These are phyloP conservation scores for Macropis europaea DNA, from an alignment of 2,888 invertebrate genomes.

Conservation along the genomic window DNA sequence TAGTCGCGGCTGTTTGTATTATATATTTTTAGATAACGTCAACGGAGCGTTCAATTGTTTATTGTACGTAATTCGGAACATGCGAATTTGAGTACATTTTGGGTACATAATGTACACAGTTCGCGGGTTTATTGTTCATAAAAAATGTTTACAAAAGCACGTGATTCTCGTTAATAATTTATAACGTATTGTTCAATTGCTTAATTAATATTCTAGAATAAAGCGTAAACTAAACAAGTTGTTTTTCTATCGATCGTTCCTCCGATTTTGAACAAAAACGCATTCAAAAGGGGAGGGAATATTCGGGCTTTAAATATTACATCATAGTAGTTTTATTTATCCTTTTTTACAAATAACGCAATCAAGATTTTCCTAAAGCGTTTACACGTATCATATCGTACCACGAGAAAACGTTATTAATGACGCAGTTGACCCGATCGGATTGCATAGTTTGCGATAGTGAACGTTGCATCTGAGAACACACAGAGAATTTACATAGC, in stretches of 20 bases:
- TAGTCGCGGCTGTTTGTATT: not conserved
- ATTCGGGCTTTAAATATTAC: slow-evolving; percentile 38
- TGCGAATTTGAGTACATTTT: slow-evolving; percentile 4
- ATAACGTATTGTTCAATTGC: slow-evolving; percentile 10
- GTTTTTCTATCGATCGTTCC: too few species aligned
- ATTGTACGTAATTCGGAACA: not conserved
- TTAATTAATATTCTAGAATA: slow-evolving; percentile 5
- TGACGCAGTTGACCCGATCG: slow-evolving; percentile 12
- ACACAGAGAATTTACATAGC: slow-evolving; percentile 11
- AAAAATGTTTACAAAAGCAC: slow-evolving; percentile 37
- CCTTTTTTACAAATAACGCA: slow-evolving; percentile 65
- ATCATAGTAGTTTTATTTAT: slow-evolving; percentile 59
- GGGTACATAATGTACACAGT: slow-evolving; percentile 9
- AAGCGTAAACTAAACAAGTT: too few species aligned
- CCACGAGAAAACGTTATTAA: slow-evolving; percentile 20
- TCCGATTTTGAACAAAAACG: not conserved
- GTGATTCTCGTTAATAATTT: slow-evolving; percentile 12
- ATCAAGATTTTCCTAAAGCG: slow-evolving; percentile 61
- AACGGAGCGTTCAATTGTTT: not conserved
- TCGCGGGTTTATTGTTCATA: slow-evolving; percentile 27
- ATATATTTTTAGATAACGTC: not conserved
- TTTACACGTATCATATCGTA: slow-evolving; percentile 55
- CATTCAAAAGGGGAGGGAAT: slow-evolving; percentile 21
- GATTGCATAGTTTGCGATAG: slow-evolving; percentile 16
- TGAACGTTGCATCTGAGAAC: slow-evolving; percentile 16